Evolutionary conservation across 2,113 vertebrate genomes (phyloP).

Genomic region (Promerops cafer): DNA sequence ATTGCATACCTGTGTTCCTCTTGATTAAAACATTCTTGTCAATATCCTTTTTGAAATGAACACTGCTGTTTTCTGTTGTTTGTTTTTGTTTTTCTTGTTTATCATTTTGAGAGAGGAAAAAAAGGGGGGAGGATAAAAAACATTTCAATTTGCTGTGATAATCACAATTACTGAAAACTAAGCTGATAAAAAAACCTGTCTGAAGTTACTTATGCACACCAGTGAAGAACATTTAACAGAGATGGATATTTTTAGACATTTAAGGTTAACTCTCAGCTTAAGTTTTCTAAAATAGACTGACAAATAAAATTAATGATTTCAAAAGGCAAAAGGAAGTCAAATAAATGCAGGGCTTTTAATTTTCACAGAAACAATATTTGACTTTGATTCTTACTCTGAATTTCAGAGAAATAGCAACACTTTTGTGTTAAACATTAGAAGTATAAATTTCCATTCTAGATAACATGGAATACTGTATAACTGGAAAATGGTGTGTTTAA

Average conservation of each 20-base stretch:
- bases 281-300: not conserved
- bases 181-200: not conserved
- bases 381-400: not conserved
- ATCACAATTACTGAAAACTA: not conserved
- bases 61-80: not conserved
- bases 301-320: not conserved
- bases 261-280: not conserved
- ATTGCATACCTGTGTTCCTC: not conserved
- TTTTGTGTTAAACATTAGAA: not conserved
- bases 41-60: not conserved
- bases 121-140: rapidly evolving
- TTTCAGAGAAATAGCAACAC: not conserved
- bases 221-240: not conserved
- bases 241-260: not conserved
- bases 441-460: not conserved
- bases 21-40: not conserved
- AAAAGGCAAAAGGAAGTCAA: not conserved
- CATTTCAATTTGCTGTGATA: not conserved
- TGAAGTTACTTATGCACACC: not conserved
- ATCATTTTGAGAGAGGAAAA: not conserved
- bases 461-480: not conserved
- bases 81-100: not conserved
- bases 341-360: not conserved
- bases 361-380: not conserved
- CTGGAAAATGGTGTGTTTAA: not conserved